Percentiles rank a stretch among this genome's conserved stretches.
These are phyloP conservation scores for Dipus sagitta DNA, from an alignment of 2,797 vertebrate genomes.

Conservation along the genomic window DNA sequence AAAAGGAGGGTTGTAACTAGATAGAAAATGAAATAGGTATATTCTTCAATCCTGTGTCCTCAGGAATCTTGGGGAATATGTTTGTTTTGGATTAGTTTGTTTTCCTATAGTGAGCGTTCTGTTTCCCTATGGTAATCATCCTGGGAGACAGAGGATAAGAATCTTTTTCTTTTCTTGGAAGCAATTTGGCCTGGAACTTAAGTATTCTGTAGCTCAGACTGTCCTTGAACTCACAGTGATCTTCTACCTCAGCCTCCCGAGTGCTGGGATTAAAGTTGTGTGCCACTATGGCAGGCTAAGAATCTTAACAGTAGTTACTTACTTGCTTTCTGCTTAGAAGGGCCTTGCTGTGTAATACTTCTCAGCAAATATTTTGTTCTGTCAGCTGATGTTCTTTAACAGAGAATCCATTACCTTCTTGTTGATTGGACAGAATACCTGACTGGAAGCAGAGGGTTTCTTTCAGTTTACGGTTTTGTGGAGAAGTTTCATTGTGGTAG, in stretches of 20 bases:
- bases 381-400: neutral
- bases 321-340: slow-evolving; percentile 19
- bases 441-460: too few species aligned
- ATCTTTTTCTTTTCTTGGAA: neutral
- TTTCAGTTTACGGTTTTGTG: too few species aligned
- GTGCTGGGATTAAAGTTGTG: too few species aligned
- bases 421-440: too few species aligned
- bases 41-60: neutral
- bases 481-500: too few species aligned
- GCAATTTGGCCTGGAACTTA: too few species aligned
- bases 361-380: neutral
- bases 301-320: neutral
- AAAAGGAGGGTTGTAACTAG: neutral
- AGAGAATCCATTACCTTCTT: neutral
- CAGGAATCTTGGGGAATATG: too few species aligned
- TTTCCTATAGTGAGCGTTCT: neutral
- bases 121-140: neutral
- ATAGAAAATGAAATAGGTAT: neutral
- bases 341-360: neutral
- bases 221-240: too few species aligned
- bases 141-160: slow-evolving; percentile 32
- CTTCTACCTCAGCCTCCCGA: too few species aligned
- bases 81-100: neutral
- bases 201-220: too few species aligned
- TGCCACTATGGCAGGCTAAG: neutral